phyloP scores from a whole-genome alignment of 1,140 invertebrate species.

The Hylyphantes graminicola region DNA sequence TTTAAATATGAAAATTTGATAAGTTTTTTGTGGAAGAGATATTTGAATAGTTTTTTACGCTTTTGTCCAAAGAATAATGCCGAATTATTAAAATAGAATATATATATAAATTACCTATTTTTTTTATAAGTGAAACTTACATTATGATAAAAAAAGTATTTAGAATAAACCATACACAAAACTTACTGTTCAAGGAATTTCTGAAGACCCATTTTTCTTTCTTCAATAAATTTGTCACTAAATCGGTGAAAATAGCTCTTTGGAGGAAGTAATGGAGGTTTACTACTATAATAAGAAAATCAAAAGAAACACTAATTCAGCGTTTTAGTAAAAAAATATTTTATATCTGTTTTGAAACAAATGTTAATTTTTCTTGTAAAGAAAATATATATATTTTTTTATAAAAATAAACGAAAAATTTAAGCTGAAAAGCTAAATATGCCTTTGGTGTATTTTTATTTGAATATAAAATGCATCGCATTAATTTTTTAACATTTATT shows the following conservation, averaged over 20 bases:
- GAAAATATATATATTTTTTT: too few relatives aligned
- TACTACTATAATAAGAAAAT: neutral
- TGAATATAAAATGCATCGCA: too few relatives aligned
- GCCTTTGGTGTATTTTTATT: too few relatives aligned
- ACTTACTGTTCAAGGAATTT: constrained; percentile 38
- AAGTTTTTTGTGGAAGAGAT: neutral
- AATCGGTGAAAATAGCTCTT: constrained; percentile 35
- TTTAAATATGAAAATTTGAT: too few relatives aligned
- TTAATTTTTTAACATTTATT: too few relatives aligned
- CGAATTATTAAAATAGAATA: neutral
- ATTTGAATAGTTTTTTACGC: neutral
- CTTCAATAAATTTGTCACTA: constrained; percentile 27
- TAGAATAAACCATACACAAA: neutral
- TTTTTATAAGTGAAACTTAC: too few relatives aligned
- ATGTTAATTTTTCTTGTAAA: too few relatives aligned
- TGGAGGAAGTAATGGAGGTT: constrained; percentile 23
- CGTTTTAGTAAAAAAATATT: too few relatives aligned
- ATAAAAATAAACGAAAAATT: too few relatives aligned
- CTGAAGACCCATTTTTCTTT: constrained; percentile 32
- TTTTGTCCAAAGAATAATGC: neutral
- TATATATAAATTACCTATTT: neutral
- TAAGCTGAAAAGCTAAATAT: too few relatives aligned
- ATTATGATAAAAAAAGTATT: neutral
- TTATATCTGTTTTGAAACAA: too few relatives aligned
- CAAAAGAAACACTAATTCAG: neutral